phyloP scores from a whole-genome alignment of 2,888 invertebrate genomes.

The Drosophila infuscata region DNA sequence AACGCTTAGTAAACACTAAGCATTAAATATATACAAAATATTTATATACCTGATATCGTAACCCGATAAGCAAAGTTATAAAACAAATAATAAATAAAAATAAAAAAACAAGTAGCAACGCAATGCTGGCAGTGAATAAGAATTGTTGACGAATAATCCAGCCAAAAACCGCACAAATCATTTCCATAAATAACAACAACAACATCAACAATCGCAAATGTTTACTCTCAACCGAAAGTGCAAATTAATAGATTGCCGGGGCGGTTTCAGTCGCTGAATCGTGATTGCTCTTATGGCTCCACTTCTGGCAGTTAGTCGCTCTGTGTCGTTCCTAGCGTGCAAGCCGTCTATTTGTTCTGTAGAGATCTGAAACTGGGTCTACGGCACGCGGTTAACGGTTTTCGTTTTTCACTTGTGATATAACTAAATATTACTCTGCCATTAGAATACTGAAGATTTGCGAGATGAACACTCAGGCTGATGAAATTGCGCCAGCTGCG shows the following conservation, averaged over 20 bases:
- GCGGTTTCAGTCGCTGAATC: conserved; percentile 21
- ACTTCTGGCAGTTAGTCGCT: conserved; percentile 41
- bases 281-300: conserved; percentile 15
- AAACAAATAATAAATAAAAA: conserved; percentile 27
- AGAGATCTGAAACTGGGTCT: conserved; percentile 11
- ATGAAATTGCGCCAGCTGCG: conserved; percentile 34
- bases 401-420: conserved; percentile 65
- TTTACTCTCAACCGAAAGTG: conserved; percentile 54
- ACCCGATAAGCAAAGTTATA: conserved; percentile 56
- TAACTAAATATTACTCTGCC: conserved; percentile 25
- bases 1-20: conserved; percentile 43
- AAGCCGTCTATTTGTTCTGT: conserved; percentile 26
- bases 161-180: conserved; percentile 13
- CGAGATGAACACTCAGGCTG: conserved; percentile 53
- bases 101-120: conserved; percentile 27
- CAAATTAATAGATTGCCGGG: conserved; percentile 54
- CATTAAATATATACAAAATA: conserved; percentile 29
- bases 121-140: conserved; percentile 12
- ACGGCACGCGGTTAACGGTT: conserved; percentile 34
- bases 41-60: conserved; percentile 41
- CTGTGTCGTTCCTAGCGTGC: conserved; percentile 33
- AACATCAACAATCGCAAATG: conserved; percentile 10
- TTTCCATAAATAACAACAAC: conserved; percentile 30
- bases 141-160: conserved; percentile 16
- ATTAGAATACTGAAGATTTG: conserved; percentile 4